Evolutionary conservation across 2,797 vertebrate genomes (phyloP).

Genomic region (Phoeniculus purpureus): DNA sequence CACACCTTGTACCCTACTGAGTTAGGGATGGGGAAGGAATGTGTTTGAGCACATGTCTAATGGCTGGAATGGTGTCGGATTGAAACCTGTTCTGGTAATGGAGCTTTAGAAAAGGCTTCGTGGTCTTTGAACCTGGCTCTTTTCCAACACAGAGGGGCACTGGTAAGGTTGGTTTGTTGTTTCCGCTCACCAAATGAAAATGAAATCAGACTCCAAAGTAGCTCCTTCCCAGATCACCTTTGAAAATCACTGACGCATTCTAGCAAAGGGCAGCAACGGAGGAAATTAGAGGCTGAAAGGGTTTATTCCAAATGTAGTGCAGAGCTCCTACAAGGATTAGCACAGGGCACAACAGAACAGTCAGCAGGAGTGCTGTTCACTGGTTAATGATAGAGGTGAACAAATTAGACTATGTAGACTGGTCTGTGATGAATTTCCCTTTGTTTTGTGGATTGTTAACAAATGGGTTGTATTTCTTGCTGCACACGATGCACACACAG

Average conservation of each 20-base stretch:
- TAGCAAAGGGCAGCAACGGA: not conserved
- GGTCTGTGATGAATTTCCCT: not conserved
- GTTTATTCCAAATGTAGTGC: not conserved
- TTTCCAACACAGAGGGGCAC: not conserved
- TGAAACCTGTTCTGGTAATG: constrained; percentile 38
- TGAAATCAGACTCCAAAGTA: not conserved
- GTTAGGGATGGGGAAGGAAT: constrained; percentile 22
- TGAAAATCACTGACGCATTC: constrained; percentile 16
- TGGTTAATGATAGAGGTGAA: constrained; percentile 1
- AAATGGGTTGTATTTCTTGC: not conserved
- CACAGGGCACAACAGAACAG: not conserved
- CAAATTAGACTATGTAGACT: not conserved
- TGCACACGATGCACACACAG: not conserved
- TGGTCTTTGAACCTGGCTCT: not conserved
- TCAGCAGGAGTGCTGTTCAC: not conserved
- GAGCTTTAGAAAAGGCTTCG: not conserved
- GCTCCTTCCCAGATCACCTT: constrained; percentile 3
- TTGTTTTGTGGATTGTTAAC: not conserved
- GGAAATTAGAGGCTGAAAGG: not conserved
- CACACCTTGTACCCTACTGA: constrained; percentile 9
- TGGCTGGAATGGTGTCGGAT: not conserved
- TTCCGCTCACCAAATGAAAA: not conserved
- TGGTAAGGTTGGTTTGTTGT: not conserved
- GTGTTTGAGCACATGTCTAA: constrained; percentile 36
- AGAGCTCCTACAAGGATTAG: not conserved